These are phyloP conservation scores for Trichomycterus rosablanca DNA, from an alignment of 2,113 vertebrate genomes.

Conservation along the genomic window DNA sequence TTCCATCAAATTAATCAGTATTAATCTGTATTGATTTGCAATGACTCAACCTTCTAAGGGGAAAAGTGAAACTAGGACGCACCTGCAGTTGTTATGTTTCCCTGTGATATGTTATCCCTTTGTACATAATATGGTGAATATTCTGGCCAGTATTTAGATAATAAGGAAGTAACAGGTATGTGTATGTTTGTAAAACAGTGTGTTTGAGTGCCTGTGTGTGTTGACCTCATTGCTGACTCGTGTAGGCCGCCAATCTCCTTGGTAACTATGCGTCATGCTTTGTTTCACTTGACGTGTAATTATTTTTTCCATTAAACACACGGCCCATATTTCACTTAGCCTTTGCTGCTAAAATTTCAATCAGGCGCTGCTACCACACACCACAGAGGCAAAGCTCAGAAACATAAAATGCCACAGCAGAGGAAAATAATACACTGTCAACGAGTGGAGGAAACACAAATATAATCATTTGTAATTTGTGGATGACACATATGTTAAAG, in stretches of 20 bases:
- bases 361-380: conserved; percentile 69
- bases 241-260: conserved; percentile 71
- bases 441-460: conserved; percentile 65
- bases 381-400: conserved; percentile 72
- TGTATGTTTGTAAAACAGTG: not conserved
- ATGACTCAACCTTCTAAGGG: no score
- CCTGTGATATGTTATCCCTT: no score
- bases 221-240: conserved; percentile 70
- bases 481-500: conserved; percentile 76
- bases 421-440: conserved; percentile 74
- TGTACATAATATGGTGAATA: no score
- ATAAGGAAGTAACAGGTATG: not conserved
- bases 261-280: conserved; percentile 74
- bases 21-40: no score
- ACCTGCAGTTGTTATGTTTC: no score
- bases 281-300: conserved; percentile 80
- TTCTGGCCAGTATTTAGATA: not conserved
- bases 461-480: conserved; percentile 71
- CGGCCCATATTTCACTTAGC: conserved; percentile 75
- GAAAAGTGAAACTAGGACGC: no score
- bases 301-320: conserved; percentile 82
- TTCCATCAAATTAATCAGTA: no score
- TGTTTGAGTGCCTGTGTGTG: conserved; percentile 11
- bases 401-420: conserved; percentile 72
- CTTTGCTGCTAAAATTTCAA: conserved; percentile 76